Evolutionary conservation across 2,113 vertebrate genomes (phyloP).

Genomic region (Balaenoptera acutorostrata): DNA sequence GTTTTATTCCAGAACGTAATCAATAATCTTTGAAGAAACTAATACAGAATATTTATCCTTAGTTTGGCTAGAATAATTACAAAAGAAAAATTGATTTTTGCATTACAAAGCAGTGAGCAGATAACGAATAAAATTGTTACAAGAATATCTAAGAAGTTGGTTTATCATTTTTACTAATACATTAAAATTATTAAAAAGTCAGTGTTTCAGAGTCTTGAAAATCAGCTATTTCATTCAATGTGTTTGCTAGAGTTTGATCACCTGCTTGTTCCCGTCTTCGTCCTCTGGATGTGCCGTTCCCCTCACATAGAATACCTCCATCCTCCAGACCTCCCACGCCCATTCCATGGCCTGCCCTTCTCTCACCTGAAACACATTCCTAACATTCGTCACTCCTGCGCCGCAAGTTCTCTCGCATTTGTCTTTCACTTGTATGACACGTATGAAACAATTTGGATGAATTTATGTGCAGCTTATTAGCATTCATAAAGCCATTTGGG

Average conservation of each 20-base stretch:
- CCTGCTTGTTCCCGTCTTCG: background rate
- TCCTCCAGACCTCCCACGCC: background rate
- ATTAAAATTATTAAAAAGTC: background rate
- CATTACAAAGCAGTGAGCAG: background rate
- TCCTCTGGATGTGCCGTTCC: background rate
- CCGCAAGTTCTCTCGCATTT: background rate
- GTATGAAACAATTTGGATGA: background rate
- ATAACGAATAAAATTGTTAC: background rate
- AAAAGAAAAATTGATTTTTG: background rate
- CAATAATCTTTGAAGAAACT: background rate
- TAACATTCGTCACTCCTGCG: background rate
- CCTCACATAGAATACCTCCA: background rate
- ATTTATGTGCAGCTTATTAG: background rate
- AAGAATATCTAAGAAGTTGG: background rate
- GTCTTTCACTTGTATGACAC: background rate
- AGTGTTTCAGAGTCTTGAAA: background rate
- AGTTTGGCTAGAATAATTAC: background rate
- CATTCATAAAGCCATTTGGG: background rate
- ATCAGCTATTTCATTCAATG: background rate
- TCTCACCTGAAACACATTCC: background rate
- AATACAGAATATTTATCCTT: background rate
- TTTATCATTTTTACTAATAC: background rate
- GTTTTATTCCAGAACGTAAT: background rate
- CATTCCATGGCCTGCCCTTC: background rate
- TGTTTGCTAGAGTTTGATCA: background rate